phyloP scores from a whole-genome alignment of 2,113 vertebrate genomes.

The Macaca nemestrina region DNA sequence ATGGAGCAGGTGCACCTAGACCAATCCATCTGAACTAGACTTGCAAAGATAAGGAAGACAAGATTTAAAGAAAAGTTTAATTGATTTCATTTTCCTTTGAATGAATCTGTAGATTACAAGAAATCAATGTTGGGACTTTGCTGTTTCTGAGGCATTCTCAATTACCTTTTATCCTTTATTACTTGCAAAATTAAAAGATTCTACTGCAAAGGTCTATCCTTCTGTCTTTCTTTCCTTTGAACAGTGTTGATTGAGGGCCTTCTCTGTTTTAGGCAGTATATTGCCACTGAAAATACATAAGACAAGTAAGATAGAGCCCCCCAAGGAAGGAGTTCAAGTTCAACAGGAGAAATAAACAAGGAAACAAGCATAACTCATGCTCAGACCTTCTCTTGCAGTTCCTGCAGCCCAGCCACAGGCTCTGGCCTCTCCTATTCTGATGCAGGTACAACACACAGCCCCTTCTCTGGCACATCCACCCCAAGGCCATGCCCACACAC shows the following conservation, averaged over 20 bases:
- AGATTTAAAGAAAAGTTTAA: not conserved
- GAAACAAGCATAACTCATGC: not conserved
- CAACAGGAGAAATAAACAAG: not conserved
- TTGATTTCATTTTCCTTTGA: not conserved
- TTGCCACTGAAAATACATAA: not conserved
- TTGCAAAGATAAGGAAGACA: not conserved
- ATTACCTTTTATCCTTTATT: not conserved
- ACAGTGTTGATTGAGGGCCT: not conserved
- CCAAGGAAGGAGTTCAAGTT: not conserved
- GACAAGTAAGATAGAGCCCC: not conserved
- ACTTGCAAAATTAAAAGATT: conserved; percentile 9
- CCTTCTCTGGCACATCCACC: not conserved
- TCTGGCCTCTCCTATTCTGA: not conserved
- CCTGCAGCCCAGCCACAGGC: not conserved
- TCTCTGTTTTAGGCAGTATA: not conserved
- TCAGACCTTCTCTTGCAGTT: not conserved
- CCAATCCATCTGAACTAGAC: not conserved
- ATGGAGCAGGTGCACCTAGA: not conserved
- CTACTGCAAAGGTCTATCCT: not conserved
- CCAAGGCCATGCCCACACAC: not conserved
- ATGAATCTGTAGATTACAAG: conserved; percentile 12
- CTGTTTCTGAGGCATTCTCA: not conserved
- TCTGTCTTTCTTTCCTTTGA: not conserved
- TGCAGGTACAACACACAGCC: not conserved
- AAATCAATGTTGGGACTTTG: not conserved